Evolutionary conservation across 2,888 invertebrate species (phyloP), one percentile per base, ranked within the genome.

Genomic region (Artemia sp.): DNA sequence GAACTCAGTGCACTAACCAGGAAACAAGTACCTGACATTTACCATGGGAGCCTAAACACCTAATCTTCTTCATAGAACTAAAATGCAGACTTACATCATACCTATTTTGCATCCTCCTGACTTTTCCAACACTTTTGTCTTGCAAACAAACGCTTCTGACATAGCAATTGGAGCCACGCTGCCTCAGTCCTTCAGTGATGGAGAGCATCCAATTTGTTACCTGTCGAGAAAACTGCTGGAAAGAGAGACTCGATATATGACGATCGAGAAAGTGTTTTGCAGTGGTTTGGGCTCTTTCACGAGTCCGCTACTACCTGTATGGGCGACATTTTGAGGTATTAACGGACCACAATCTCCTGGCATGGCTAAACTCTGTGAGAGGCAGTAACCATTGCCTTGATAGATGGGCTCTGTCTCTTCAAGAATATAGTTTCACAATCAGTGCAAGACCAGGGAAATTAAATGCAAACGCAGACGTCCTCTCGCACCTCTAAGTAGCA

Each of bases 1-100:
- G 58, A 58, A 10, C 58, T 58, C 58, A 58, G 58, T 58, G n/a
- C 58, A 58, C 58, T 58, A 58, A 58, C 58, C 8, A 58, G 58
- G 58, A 58, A 58, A 58, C 58, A 8, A 58, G 58, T 8, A 58
- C 58, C 8, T 19, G 58, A 58, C 58, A 58, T 58, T 58, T 58
- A 58, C 58, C 58, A 19, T 58, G 58, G 58, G 58, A 9, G 58
- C 58, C 58, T 58, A 1, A 8, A 58, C 58, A 58, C 58, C 58
- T 8, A 58, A 11, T 58, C 58, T 58, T 58, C 1, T 58, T 58
- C 58, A 19, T 8, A 58, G 58, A 58, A 58, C 19, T 19, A 1
- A 19, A 19, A 19, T 19, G 19, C 19, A 19, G 19, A 19, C 19
- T 19, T 19, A 58, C 10, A 58, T 58, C 58, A 10, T 8, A 58